Percentiles rank a stretch among this genome's conserved stretches.
Conservation (phyloP, 2,797 vertebrate species). For the Pseudomugil tenellus region DNA sequence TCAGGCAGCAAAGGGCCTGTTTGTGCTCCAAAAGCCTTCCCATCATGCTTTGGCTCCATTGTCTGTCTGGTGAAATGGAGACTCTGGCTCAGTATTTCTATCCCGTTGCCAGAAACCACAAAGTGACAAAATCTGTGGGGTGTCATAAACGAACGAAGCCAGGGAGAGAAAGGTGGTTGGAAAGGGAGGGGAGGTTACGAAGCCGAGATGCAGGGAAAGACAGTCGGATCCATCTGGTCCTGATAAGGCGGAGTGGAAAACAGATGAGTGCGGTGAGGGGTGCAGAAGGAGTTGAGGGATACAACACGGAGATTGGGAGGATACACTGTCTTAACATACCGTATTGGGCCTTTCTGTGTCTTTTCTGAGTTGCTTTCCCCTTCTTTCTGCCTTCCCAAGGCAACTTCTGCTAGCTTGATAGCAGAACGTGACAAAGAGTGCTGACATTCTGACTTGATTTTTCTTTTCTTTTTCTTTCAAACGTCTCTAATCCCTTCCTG, state of each 20-base stretch:
- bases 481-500: slow-evolving; percentile 70
- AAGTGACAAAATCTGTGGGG: slow-evolving; percentile 93
- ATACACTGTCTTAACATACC: slow-evolving; percentile 71
- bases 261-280: slow-evolving; percentile 85
- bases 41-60: slow-evolving; percentile 54
- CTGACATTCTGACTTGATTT: slow-evolving; percentile 48
- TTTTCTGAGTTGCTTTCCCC: slow-evolving; percentile 44
- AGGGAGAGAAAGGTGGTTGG: slow-evolving; percentile 58
- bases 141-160: slow-evolving; percentile 85
- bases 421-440: slow-evolving; percentile 68
- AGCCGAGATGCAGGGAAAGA: slow-evolving; percentile 85
- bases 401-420: slow-evolving; percentile 56
- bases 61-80: slow-evolving; percentile 86
- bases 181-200: slow-evolving; percentile 76
- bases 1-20: slow-evolving; percentile 58
- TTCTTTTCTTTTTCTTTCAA: slow-evolving; percentile 54
- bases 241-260: slow-evolving; percentile 90
- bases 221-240: slow-evolving; percentile 89
- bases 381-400: slow-evolving; percentile 53
- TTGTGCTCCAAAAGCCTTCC: slow-evolving; percentile 59
- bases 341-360: slow-evolving; percentile 50
- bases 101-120: slow-evolving; percentile 89
- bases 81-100: slow-evolving; percentile 84
- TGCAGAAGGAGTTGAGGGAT: slow-evolving; percentile 20
- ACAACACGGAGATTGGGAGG: slow-evolving; percentile 55